Percentiles rank a stretch among this genome's conserved stretches.
phyloP scores from a whole-genome alignment of 2,888 invertebrate species.

The Sinotaia quadrata region DNA sequence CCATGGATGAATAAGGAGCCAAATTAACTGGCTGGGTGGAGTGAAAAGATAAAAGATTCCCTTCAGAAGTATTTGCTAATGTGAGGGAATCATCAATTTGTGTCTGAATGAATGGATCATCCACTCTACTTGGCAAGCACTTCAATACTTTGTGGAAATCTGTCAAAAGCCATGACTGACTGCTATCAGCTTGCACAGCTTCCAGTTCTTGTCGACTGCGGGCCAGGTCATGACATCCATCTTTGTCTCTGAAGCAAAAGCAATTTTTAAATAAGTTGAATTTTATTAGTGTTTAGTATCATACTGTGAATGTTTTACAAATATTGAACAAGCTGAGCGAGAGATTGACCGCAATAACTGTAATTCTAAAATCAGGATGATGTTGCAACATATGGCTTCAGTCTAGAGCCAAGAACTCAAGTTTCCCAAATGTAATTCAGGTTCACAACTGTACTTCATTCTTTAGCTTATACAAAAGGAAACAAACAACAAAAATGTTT shows the following conservation, averaged over 20 bases:
- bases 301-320: too few species aligned
- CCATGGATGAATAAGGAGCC: background rate
- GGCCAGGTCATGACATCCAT: conserved; percentile 4
- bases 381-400: too few species aligned
- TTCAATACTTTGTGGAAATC: conserved; percentile 25
- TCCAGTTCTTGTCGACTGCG: conserved; percentile 20
- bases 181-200: conserved; percentile 8
- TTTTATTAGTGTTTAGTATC: too few species aligned
- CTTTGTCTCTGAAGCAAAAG: conserved; percentile 6
- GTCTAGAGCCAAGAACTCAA: too few species aligned
- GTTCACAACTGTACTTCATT: too few species aligned
- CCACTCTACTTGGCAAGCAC: background rate
- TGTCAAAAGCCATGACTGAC: conserved; percentile 12
- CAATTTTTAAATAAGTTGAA: too few species aligned
- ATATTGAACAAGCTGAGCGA: too few species aligned
- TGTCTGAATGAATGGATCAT: background rate
- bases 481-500: too few species aligned
- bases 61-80: conserved; percentile 18
- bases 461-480: too few species aligned
- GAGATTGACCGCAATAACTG: too few species aligned
- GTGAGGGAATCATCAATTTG: background rate
- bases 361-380: too few species aligned
- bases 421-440: too few species aligned
- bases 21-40: conserved; percentile 11
- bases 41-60: conserved; percentile 10